Base-by-base conservation (phyloP, 2,888 invertebrate species). In the Synergus laeviventris region DNA sequence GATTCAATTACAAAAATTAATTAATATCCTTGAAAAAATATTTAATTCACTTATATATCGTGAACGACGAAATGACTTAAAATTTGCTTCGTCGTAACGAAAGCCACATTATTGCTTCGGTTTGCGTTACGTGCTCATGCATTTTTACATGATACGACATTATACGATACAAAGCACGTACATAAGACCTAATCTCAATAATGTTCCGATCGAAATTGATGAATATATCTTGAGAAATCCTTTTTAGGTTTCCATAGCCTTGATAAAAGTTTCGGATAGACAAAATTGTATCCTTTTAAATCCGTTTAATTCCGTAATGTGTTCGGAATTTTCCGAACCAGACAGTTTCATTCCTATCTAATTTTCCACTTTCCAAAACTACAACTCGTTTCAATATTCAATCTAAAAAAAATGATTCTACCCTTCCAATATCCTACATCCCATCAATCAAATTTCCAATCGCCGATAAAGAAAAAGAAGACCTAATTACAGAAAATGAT, bases 71-170 rank as follows among this genome's bases (percentile, higher is more conserved):
- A n/a, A 49, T n/a, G n/a, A 49, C n/a, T 49, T 70, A 11, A 70
- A 70, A 70, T 70, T 70, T 24, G 9, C 45, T 24, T 70, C 45
- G 45, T 70, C 66, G 66, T 70, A 70, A 70, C 66, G 16, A 42
- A 70, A 70, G 16, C 49, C 45, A 70, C n/a, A 11, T 64, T 64
- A 42, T 49, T 70, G 45, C 9, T 45, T 70, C 49, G n/a, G 66
- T 70, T 70, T 31, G n/a, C 31, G 66, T 70, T 70, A 70, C 49
- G 66, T 70, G 66, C 31, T 70, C 45, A 45, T 70, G 66, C 21
- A 70, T 70, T 70, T 70, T 70, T 70, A 24, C 42, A 70, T 70
- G 42, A 49, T 64, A 64, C 42, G 39, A 64, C 5, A 42, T 8
- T 60, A 31, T 60, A 14, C 31, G 7, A 36, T 62, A 31, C 38